Evolutionary conservation across 1,140 invertebrate species (phyloP).

Genomic region (Dinothrombium tinctorium): DNA sequence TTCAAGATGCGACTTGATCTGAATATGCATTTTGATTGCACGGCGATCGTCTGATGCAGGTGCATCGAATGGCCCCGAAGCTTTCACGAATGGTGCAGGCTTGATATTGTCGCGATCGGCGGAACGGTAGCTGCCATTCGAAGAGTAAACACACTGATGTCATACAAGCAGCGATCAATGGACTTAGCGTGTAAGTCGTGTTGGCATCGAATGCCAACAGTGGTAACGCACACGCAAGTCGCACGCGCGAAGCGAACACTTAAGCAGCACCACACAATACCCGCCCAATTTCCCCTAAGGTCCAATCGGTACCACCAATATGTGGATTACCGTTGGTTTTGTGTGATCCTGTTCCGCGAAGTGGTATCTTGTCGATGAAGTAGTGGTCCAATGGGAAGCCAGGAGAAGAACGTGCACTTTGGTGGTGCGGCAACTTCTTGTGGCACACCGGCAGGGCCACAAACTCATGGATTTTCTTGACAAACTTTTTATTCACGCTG

Average conservation of each 20-base stretch:
- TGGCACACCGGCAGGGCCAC: background rate
- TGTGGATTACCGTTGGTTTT: background rate
- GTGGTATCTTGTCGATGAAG: background rate
- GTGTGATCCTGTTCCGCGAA: background rate
- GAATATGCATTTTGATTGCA: background rate
- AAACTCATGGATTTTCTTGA: background rate
- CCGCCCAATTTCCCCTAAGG: background rate
- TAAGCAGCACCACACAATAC: background rate
- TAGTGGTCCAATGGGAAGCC: background rate
- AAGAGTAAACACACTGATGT: background rate
- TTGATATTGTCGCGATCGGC: background rate
- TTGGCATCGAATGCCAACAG: background rate
- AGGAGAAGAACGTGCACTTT: background rate
- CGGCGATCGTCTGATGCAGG: background rate
- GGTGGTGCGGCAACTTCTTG: background rate
- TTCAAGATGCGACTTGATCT: background rate
- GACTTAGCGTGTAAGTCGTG: background rate
- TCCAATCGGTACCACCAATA: background rate
- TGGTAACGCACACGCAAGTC: background rate
- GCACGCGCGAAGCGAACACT: background rate
- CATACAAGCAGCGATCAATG: background rate
- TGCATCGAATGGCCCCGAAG: background rate
- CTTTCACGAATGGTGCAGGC: background rate
- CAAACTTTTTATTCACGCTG: too few species aligned
- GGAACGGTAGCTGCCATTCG: background rate